These are phyloP conservation scores for Hirundo rustica DNA, from an alignment of 2,797 vertebrate species.

Conservation along the genomic window DNA sequence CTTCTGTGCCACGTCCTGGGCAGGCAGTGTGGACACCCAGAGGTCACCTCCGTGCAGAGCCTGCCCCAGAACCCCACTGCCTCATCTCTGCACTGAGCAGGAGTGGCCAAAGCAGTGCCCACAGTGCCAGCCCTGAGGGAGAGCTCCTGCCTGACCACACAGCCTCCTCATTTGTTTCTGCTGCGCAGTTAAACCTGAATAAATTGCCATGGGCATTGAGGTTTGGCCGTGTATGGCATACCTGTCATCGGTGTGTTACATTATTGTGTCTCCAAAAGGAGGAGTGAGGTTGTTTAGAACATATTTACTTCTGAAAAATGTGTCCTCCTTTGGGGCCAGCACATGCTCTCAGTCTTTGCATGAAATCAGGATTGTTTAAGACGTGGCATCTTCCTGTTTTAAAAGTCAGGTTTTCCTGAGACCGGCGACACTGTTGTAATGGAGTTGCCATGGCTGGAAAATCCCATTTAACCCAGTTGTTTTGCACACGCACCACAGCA, in stretches of 20 bases:
- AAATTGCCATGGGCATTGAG: slow-evolving; percentile 9
- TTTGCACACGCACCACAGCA: not conserved
- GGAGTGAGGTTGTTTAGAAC: not conserved
- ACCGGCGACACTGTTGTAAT: not conserved
- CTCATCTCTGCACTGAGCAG: not conserved
- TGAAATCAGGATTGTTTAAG: not conserved
- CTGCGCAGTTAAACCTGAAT: not conserved
- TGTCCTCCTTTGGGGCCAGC: not conserved
- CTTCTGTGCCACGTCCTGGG: not conserved
- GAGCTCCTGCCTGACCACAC: not conserved
- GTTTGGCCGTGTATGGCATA: not conserved
- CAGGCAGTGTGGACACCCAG: not conserved
- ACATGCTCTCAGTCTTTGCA: not conserved
- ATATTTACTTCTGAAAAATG: slow-evolving; percentile 1
- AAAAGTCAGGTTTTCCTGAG: not conserved
- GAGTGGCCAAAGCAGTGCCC: not conserved
- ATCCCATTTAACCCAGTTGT: not conserved
- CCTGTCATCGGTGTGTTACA: not conserved
- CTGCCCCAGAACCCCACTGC: not conserved
- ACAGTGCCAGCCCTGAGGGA: not conserved
- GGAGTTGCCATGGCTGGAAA: not conserved
- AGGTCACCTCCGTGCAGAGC: not conserved
- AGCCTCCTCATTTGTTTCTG: not conserved
- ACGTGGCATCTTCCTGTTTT: not conserved
- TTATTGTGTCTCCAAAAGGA: not conserved